Percentiles rank a stretch among this genome's conserved stretches.
Conservation (phyloP, 2,888 invertebrate species). For the Nesidiocoris tenuis region DNA sequence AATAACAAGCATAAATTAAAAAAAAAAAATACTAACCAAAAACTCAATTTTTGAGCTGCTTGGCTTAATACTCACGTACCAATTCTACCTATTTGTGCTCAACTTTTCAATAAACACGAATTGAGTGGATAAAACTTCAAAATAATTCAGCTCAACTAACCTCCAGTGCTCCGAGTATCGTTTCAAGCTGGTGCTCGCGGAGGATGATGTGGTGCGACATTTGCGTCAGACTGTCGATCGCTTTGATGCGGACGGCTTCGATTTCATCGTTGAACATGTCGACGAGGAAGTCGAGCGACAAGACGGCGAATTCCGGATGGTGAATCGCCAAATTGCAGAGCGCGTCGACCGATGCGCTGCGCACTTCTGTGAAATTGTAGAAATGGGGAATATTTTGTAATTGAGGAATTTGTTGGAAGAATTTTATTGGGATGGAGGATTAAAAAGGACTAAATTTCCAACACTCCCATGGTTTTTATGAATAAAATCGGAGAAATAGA, state of each 20-base stretch:
- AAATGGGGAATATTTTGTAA: background rate
- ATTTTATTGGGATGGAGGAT: background rate
- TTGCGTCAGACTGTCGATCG: constrained; percentile 88
- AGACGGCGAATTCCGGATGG: constrained; percentile 80
- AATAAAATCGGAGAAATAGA: background rate
- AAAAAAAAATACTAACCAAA: no score
- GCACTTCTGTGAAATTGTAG: constrained; percentile 67
- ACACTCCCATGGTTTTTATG: background rate
- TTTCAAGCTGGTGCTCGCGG: constrained; percentile 93
- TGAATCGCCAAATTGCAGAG: constrained; percentile 83
- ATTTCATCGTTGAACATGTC: constrained; percentile 99
- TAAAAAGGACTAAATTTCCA: background rate
- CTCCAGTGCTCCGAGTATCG: constrained; percentile 92
- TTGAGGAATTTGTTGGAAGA: background rate
- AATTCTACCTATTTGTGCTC: no score
- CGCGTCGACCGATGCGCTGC: constrained; percentile 91
- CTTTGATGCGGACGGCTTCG: constrained; percentile 89
- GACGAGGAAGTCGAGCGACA: constrained; percentile 91
- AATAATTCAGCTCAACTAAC: no score
- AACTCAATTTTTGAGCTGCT: no score
- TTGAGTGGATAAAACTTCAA: no score
- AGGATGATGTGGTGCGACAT: constrained; percentile 86
- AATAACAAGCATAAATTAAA: no score
- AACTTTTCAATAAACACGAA: no score
- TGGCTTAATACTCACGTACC: no score